Evolutionary conservation across 2,888 invertebrate species (phyloP).

Genomic region (Callimorpha dominula): DNA sequence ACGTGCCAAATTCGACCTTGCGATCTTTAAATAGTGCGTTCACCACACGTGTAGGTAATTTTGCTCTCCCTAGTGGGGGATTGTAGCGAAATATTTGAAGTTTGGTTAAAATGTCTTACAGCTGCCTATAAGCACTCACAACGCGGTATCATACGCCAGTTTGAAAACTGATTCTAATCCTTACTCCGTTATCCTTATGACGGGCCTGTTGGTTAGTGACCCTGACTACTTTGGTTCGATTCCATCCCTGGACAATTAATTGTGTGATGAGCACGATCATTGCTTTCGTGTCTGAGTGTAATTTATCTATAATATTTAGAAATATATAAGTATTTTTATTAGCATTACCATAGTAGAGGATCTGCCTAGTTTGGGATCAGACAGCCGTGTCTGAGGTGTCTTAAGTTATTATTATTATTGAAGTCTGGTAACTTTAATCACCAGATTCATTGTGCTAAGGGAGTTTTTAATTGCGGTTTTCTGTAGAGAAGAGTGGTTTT

Average conservation of each 20-base stretch:
- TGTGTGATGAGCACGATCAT: too few relatives aligned
- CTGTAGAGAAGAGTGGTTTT: too few relatives aligned
- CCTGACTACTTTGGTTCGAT: too few relatives aligned
- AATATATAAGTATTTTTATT: too few relatives aligned
- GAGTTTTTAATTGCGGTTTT: too few relatives aligned
- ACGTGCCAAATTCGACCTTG: constrained; percentile 64
- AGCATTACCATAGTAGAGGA: too few relatives aligned
- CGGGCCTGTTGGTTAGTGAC: too few relatives aligned
- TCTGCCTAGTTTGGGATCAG: too few relatives aligned
- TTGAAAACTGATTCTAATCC: background rate
- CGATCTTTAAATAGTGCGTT: constrained; percentile 50
- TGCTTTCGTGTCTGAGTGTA: too few relatives aligned
- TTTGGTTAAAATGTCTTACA: background rate
- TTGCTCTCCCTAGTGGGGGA: background rate
- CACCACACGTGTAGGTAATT: background rate
- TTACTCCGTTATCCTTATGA: background rate
- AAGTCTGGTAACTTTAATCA: background rate
- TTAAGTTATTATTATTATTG: background rate
- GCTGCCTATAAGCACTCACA: background rate
- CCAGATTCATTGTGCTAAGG: background rate
- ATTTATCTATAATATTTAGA: too few relatives aligned
- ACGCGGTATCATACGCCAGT: background rate
- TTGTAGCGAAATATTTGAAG: background rate
- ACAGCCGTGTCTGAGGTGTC: too few relatives aligned
- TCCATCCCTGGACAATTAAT: too few relatives aligned